phyloP scores from a whole-genome alignment of 2,113 vertebrate species.

The Suncus etruscus region DNA sequence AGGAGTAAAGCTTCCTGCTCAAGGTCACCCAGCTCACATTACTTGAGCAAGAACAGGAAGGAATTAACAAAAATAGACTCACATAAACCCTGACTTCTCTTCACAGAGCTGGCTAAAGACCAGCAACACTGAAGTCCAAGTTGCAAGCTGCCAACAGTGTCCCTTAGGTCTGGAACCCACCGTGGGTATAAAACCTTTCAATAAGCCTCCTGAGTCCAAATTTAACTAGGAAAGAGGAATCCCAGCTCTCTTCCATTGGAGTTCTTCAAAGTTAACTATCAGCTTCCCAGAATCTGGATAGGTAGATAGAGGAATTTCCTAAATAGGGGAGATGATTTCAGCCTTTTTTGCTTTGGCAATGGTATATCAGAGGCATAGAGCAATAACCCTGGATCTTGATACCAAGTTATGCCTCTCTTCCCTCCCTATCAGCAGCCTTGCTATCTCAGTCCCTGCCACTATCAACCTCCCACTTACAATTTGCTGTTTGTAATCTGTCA shows the following conservation, averaged over 20 bases:
- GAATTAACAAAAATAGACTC: slow-evolving; percentile 47
- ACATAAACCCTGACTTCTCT: neutral
- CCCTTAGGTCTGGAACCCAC: neutral
- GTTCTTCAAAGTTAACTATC: neutral
- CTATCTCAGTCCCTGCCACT: slow-evolving; percentile 6
- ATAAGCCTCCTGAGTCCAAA: neutral
- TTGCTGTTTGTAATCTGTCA: slow-evolving; percentile 68
- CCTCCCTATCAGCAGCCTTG: slow-evolving; percentile 30
- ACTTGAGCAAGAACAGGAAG: neutral
- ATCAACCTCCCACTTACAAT: slow-evolving; percentile 18
- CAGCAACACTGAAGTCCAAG: neutral
- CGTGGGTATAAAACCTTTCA: neutral
- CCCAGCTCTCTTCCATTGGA: neutral
- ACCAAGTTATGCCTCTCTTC: neutral
- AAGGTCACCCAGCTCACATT: neutral
- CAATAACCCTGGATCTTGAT: neutral
- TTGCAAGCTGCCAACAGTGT: neutral
- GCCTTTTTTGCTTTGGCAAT: neutral
- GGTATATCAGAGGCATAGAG: neutral
- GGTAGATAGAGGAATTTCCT: neutral
- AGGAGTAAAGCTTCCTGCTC: slow-evolving; percentile 5
- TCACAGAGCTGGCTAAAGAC: neutral
- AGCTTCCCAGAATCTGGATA: neutral
- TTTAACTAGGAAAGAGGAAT: neutral
- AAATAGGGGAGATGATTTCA: neutral